Conservation (phyloP, 2,888 invertebrate species). For the Synanthedon myopaeformis region DNA sequence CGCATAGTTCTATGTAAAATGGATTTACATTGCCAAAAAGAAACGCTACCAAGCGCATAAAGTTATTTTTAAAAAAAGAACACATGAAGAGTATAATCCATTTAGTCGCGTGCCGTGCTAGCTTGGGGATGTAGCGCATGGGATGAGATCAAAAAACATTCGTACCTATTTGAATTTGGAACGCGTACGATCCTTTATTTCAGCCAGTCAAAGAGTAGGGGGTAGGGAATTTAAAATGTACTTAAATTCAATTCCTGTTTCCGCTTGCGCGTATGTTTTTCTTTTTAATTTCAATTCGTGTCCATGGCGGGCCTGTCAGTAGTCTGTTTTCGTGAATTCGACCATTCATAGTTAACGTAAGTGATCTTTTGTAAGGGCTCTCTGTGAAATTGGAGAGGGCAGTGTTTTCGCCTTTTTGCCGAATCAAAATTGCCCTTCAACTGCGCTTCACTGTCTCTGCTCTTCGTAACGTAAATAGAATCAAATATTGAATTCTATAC, state of each 20-base stretch:
- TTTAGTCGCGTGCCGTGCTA: constrained; percentile 63
- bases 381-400: constrained; percentile 63
- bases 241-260: constrained; percentile 67
- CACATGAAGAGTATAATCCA: constrained; percentile 68
- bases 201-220: constrained; percentile 52
- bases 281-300: constrained; percentile 60
- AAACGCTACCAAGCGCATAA: constrained; percentile 22
- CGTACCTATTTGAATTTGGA: constrained; percentile 49
- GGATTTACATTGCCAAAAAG: constrained; percentile 29
- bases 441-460: constrained; percentile 24
- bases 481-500: no score
- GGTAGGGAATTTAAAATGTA: constrained; percentile 62
- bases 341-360: constrained; percentile 66
- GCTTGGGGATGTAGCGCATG: constrained; percentile 51
- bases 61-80: constrained; percentile 50
- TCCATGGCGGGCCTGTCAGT: constrained; percentile 40
- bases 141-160: constrained; percentile 60
- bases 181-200: constrained; percentile 59
- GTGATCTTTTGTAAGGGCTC: constrained; percentile 66
- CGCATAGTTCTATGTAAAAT: constrained; percentile 25
- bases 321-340: constrained; percentile 22
- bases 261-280: constrained; percentile 50
- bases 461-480: constrained; percentile 16
- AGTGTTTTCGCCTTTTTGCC: constrained; percentile 53
- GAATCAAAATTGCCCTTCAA: constrained; percentile 47